Percentiles rank a stretch among this genome's conserved stretches.
Conservation (phyloP, 2,888 invertebrate species). For the Gonocerus acuteangulatus region DNA sequence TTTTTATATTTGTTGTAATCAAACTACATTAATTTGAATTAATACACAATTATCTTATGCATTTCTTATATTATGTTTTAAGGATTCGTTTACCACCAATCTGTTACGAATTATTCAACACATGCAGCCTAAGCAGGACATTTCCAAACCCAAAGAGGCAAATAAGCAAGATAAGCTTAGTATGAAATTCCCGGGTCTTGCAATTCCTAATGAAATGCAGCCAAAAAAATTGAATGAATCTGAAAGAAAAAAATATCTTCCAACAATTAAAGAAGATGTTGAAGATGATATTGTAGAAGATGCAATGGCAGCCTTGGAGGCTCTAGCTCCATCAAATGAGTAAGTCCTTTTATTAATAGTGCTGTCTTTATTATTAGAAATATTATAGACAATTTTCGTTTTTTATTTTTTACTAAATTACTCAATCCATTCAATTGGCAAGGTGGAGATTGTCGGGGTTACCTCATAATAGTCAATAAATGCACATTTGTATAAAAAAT, state of each 20-base stretch:
- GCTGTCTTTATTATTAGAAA: no score
- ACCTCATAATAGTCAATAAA: no score
- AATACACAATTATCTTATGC: no score
- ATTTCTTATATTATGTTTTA: slow-evolving; percentile 33
- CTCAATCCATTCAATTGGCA: no score
- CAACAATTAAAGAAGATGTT: slow-evolving; percentile 26
- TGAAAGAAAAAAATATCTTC: slow-evolving; percentile 13
- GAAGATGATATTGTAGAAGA: slow-evolving; percentile 55
- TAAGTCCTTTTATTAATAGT: neutral
- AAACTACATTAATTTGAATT: neutral
- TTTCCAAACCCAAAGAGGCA: slow-evolving; percentile 32
- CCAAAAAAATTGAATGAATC: slow-evolving; percentile 7
- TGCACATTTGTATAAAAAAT: no score
- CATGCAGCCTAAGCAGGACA: slow-evolving; percentile 62
- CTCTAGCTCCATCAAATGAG: slow-evolving; percentile 61
- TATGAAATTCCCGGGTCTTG: slow-evolving; percentile 69
- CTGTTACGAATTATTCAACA: slow-evolving; percentile 89
- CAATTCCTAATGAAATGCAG: slow-evolving; percentile 62
- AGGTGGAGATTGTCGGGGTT: no score
- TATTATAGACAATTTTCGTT: neutral
- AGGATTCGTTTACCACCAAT: slow-evolving; percentile 90
- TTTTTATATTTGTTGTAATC: neutral
- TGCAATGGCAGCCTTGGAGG: slow-evolving; percentile 78
- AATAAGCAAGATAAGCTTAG: slow-evolving; percentile 50
- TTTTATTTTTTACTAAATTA: neutral